phyloP scores from a whole-genome alignment of 2,113 vertebrate species.

The Boulengeromyrus knoepffleri region DNA sequence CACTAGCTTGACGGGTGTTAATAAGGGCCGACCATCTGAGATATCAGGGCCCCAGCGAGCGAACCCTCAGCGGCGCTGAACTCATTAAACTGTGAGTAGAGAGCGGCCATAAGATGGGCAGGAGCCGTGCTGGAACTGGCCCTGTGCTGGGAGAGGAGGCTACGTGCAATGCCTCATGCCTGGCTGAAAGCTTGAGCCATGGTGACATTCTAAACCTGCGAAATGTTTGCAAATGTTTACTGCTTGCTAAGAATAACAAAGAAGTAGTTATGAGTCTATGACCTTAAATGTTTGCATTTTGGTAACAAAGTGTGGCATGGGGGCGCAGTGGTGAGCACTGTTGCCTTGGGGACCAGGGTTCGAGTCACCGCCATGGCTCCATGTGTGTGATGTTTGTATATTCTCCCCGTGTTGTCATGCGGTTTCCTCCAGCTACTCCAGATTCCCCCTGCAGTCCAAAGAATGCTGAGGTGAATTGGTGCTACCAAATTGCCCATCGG shows the following conservation, averaged over 20 bases:
- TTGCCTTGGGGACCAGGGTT: no score
- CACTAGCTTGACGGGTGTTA: not conserved
- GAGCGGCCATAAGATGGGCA: not conserved
- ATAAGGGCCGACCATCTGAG: not conserved
- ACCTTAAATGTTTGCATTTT: not conserved
- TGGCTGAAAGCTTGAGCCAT: not conserved
- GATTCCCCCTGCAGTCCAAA: no score
- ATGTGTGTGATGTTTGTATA: no score
- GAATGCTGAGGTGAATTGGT: no score
- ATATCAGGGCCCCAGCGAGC: not conserved
- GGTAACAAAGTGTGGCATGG: not conserved
- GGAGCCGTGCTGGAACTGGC: not conserved
- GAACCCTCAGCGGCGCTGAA: not conserved
- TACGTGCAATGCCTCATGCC: not conserved
- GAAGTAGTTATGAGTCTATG: not conserved
- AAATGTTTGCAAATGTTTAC: not conserved
- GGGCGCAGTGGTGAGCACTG: no score
- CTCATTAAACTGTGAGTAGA: constrained; percentile 7
- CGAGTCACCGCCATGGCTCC: no score
- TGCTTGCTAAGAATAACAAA: not conserved
- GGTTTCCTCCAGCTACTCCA: no score
- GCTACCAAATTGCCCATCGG: no score
- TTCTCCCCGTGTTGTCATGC: no score
- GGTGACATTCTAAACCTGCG: not conserved
- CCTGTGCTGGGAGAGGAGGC: not conserved